Evolutionary conservation across 2,113 vertebrate genomes (phyloP).

Genomic region (Motacilla alba): DNA sequence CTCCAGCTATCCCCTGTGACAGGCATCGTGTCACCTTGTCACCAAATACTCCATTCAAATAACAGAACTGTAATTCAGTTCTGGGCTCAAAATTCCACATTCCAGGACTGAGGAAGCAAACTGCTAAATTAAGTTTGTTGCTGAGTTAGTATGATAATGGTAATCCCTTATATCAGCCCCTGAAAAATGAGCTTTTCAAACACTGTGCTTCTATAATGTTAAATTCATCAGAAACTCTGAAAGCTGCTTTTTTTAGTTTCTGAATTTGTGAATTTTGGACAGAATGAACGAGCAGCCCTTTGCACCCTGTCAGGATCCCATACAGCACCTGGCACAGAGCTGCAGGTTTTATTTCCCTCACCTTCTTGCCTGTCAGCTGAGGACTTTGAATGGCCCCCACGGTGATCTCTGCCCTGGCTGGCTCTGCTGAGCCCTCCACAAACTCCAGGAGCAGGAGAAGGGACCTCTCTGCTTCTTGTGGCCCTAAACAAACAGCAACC

Average conservation of each 20-base stretch:
- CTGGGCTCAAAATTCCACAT: not conserved
- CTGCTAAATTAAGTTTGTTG: not conserved
- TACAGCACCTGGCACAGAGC: not conserved
- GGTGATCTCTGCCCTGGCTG: slow-evolving; percentile 77
- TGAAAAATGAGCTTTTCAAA: not conserved
- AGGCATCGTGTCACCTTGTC: accelerated
- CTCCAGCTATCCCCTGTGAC: accelerated
- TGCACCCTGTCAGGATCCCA: not conserved
- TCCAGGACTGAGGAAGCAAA: not conserved
- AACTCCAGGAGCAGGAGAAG: slow-evolving; percentile 80
- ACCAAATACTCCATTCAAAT: not conserved
- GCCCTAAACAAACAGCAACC: not conserved
- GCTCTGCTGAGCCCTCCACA: slow-evolving; percentile 21
- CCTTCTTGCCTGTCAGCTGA: slow-evolving; percentile 77
- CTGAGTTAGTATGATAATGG: not conserved
- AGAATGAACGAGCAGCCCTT: not conserved
- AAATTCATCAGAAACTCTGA: not conserved
- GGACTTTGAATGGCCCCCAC: slow-evolving; percentile 81
- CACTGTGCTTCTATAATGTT: not conserved
- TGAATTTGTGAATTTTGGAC: not conserved
- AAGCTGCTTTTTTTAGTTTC: not conserved
- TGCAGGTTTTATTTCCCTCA: slow-evolving; percentile 19
- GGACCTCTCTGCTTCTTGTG: slow-evolving; percentile 50
- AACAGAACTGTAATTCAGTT: not conserved
- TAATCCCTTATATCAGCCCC: not conserved